A percentile compares a stretch with the other conserved stretches of the same genome.
phyloP scores from a whole-genome alignment of 2,797 vertebrate species.

The Amblyraja radiata region DNA sequence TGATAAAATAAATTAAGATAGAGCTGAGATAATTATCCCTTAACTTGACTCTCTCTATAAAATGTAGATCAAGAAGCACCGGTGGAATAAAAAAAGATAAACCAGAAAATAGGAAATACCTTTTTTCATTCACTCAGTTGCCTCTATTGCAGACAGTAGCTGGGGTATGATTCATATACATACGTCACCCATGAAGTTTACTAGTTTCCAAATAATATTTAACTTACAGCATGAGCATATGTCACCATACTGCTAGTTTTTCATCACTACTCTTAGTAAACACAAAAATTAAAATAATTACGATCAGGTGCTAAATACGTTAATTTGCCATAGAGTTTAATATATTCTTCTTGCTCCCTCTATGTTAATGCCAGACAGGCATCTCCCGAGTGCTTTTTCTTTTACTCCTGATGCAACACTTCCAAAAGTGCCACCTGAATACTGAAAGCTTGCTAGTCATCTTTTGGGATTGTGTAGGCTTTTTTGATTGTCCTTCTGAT shows the following conservation, averaged over 20 bases:
- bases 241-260: not conserved
- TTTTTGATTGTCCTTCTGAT: not conserved
- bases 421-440: not conserved
- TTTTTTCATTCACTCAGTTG: too few species aligned
- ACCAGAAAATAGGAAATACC: not conserved
- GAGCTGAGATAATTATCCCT: not conserved
- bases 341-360: not conserved
- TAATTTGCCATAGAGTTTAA: not conserved
- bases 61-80: not conserved
- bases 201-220: not conserved
- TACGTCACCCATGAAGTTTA: not conserved
- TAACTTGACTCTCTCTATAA: not conserved
- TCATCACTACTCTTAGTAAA: not conserved
- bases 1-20: not conserved
- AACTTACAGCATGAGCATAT: slow-evolving; percentile 9
- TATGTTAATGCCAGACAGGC: not conserved
- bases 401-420: not conserved
- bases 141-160: not conserved
- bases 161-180: not conserved
- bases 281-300: not conserved
- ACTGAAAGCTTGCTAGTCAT: not conserved
- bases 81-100: not conserved
- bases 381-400: not conserved
- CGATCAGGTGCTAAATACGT: not conserved
- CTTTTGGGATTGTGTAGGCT: not conserved